Evolutionary conservation across 2,888 invertebrate species (phyloP).

Genomic region (Phyllotreta striolata): DNA sequence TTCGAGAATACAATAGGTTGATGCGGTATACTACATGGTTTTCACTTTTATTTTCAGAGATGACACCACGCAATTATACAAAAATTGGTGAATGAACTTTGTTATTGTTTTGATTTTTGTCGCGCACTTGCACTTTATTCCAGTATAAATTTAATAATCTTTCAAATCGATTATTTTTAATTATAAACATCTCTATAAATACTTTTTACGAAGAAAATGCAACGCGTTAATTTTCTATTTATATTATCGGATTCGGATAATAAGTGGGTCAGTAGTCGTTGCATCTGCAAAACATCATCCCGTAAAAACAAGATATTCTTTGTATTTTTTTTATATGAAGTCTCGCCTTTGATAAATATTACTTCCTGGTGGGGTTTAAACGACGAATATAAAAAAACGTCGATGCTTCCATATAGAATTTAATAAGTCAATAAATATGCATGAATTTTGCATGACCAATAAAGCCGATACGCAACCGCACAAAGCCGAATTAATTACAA

Average conservation of each 20-base stretch:
- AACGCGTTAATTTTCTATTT: conserved; percentile 6
- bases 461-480: too few species aligned
- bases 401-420: too few species aligned
- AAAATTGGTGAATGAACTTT: conserved; percentile 11
- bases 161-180: too few species aligned
- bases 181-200: too few species aligned
- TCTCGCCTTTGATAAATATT: too few species aligned
- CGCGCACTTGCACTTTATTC: not conserved
- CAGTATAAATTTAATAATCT: too few species aligned
- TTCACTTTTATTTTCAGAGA: conserved; percentile 19
- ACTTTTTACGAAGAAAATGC: too few species aligned
- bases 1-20: not conserved
- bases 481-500: too few species aligned
- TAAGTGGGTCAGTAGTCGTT: conserved; percentile 13
- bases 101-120: not conserved
- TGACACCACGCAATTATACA: not conserved
- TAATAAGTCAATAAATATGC: too few species aligned
- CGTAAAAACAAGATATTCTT: conserved; percentile 4
- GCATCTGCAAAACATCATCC: conserved; percentile 14
- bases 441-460: too few species aligned
- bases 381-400: too few species aligned
- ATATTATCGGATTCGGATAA: conserved; percentile 3
- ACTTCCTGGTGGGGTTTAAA: not conserved
- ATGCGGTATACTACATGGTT: conserved; percentile 4
- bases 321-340: not conserved